Percentiles rank a stretch among this genome's conserved stretches.
Evolutionary conservation across 2,113 vertebrate genomes (phyloP).

Genomic region (Hippocampus guttulatus): DNA sequence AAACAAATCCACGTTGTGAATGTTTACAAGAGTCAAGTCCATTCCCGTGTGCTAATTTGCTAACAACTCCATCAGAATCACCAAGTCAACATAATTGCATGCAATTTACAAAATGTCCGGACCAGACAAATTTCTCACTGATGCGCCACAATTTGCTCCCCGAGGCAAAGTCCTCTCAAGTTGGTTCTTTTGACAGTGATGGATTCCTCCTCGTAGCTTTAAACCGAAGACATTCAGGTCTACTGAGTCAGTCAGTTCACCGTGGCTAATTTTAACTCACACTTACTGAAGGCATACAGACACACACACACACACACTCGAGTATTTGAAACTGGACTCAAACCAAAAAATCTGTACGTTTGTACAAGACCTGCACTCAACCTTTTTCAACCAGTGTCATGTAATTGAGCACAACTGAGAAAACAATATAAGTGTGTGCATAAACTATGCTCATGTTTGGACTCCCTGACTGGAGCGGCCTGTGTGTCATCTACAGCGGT

Average conservation of each 20-base stretch:
- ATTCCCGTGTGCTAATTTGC: conserved; percentile 5
- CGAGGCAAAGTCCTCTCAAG: not conserved
- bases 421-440: too few species aligned
- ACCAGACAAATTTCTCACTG: conserved; percentile 13
- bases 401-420: conserved; percentile 5
- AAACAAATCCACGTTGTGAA: not conserved
- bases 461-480: too few species aligned
- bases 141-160: not conserved
- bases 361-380: not conserved
- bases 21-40: conserved; percentile 17
- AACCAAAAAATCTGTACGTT: not conserved
- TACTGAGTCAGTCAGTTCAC: conserved; percentile 3
- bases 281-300: not conserved
- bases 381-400: not conserved
- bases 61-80: not conserved
- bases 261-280: conserved; percentile 1
- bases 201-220: conserved; percentile 11
- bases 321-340: not conserved
- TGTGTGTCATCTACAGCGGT: too few species aligned
- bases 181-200: conserved; percentile 16
- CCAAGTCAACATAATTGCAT: not conserved
- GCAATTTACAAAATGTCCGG: conserved; percentile 2
- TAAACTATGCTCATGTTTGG: too few species aligned
- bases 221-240: conserved; percentile 10
- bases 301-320: not conserved